Evolutionary conservation across 2,888 invertebrate species (phyloP).

Genomic region (Macaria liturata): DNA sequence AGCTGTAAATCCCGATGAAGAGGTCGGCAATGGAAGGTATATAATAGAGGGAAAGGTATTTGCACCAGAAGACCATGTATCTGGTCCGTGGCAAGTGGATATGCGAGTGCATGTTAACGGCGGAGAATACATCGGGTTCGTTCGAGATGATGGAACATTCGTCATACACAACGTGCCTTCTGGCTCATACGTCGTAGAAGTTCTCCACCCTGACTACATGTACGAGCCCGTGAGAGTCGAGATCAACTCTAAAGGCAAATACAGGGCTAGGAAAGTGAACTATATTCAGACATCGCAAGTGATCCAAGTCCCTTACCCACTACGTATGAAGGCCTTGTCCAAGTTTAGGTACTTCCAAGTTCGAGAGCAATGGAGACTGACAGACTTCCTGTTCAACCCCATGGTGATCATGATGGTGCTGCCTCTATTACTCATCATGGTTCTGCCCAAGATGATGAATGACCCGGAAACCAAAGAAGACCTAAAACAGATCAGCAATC

Average conservation of each 20-base stretch:
- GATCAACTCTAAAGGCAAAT: constrained; percentile 98
- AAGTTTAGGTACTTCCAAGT: constrained; percentile 95
- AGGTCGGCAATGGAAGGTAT: constrained; percentile 82
- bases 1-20: constrained; percentile 64
- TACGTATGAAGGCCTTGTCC: constrained; percentile 93
- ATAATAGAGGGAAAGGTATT: constrained; percentile 92
- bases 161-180: constrained; percentile 93
- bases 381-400: constrained; percentile 97
- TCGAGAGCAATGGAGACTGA: constrained; percentile 97
- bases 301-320: constrained; percentile 95
- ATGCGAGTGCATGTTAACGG: constrained; percentile 93
- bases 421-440: constrained; percentile 94
- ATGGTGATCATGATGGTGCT: constrained; percentile 99
- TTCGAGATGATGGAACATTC: constrained; percentile 96
- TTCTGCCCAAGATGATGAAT: constrained; percentile 98
- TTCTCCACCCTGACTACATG: constrained; percentile 93
- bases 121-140: constrained; percentile 93
- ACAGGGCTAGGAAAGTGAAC: constrained; percentile 96
- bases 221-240: constrained; percentile 98
- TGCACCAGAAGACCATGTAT: constrained; percentile 85
- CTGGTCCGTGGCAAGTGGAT: constrained; percentile 88
- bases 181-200: constrained; percentile 97
- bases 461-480: constrained; percentile 99
- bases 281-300: constrained; percentile 96
- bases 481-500: constrained; percentile 93